A percentile compares a stretch with the other conserved stretches of the same genome.
Conservation (phyloP, 2,888 invertebrate species). For the Choristoneura rosaceana region DNA sequence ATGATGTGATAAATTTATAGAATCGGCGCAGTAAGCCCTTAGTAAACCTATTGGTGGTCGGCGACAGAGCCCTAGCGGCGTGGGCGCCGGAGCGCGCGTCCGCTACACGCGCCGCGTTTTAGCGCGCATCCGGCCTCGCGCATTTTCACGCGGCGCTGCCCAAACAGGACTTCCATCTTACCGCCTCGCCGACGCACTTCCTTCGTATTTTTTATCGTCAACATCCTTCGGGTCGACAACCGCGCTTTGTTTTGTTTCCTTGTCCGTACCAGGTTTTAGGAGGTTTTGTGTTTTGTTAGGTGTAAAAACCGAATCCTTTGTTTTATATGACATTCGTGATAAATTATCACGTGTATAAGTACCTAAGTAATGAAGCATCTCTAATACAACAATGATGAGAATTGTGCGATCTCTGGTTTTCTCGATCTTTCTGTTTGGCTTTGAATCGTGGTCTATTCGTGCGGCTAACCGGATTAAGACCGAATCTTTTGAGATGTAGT, state of each 20-base stretch:
- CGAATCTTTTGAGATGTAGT: no score
- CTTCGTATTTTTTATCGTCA: conserved; percentile 47
- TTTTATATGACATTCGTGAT: conserved; percentile 5
- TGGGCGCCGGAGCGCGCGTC: conserved; percentile 43
- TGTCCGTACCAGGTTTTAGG: conserved; percentile 6
- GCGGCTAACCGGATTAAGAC: no score
- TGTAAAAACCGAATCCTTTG: conserved; percentile 12
- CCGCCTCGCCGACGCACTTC: conserved; percentile 61
- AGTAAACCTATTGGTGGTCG: conserved; percentile 2
- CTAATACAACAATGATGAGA: no score
- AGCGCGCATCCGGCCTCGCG: conserved; percentile 49
- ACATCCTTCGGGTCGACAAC: conserved; percentile 41
- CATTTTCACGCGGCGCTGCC: conserved; percentile 67
- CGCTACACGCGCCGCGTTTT: conserved; percentile 64
- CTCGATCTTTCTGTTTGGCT: no score
- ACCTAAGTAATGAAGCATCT: no score
- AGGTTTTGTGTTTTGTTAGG: conserved; percentile 28
- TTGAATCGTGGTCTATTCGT: no score
- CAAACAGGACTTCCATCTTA: conserved; percentile 76
- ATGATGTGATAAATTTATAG: no score
- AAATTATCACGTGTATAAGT: not conserved
- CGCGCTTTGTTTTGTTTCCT: conserved; percentile 36
- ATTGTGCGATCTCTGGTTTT: no score
- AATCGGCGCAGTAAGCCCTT: no score
- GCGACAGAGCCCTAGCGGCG: not conserved